phyloP scores from a whole-genome alignment of 2,113 vertebrate genomes.

The Pluvialis apricaria region DNA sequence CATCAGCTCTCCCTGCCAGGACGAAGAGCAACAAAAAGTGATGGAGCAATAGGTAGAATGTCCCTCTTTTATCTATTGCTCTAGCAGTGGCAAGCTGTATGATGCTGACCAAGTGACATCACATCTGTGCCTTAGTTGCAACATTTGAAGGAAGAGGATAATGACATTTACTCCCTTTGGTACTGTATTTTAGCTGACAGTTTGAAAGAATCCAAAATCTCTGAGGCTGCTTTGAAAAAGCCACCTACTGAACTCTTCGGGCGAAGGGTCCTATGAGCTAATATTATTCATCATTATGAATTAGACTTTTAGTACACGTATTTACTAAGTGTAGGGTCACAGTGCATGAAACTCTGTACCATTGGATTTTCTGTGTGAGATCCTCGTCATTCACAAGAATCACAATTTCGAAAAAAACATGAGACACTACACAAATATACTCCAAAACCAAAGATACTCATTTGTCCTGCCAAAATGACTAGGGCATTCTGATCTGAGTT shows the following conservation, averaged over 20 bases:
- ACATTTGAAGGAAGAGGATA: not conserved
- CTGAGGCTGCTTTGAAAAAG: not conserved
- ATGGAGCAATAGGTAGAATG: accelerated
- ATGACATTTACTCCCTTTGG: not conserved
- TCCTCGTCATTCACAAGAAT: not conserved
- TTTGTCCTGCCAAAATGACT: not conserved
- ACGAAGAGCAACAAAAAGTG: not conserved
- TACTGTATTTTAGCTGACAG: not conserved
- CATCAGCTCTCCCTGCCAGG: not conserved
- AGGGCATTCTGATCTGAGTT: not conserved
- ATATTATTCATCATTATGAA: not conserved
- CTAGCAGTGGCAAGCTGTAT: not conserved
- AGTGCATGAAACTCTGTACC: not conserved
- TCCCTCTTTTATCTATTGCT: not conserved
- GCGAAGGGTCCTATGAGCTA: not conserved
- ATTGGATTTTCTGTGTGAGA: not conserved
- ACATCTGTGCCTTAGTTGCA: not conserved
- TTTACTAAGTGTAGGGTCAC: not conserved
- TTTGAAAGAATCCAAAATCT: not conserved
- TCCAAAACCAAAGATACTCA: not conserved
- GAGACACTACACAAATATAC: not conserved
- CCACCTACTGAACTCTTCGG: not conserved
- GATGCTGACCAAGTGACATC: not conserved
- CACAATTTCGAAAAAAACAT: not conserved
- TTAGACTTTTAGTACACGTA: not conserved